These are phyloP conservation scores for Poeciliopsis paucimaculata DNA, from an alignment of 2,797 vertebrate species.

Conservation along the genomic window DNA sequence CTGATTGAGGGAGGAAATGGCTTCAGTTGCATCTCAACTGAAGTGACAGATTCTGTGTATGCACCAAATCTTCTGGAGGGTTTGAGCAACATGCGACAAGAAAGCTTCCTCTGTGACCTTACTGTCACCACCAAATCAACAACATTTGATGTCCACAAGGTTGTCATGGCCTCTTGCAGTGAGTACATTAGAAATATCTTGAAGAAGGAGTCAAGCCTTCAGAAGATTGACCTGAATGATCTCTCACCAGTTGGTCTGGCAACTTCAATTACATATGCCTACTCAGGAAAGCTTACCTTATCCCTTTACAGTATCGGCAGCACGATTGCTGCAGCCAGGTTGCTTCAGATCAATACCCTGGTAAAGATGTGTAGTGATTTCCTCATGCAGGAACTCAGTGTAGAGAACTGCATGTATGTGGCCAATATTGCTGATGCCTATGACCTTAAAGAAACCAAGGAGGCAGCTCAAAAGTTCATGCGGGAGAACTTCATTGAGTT, in stretches of 20 bases:
- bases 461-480: constrained; percentile 94
- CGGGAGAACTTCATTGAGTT: constrained; percentile 98
- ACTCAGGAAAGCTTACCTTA: constrained; percentile 95
- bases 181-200: constrained; percentile 92
- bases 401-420: constrained; percentile 98
- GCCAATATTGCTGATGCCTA: constrained; percentile 97
- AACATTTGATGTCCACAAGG: constrained; percentile 94
- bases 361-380: constrained; percentile 99
- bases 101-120: constrained; percentile 95
- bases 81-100: constrained; percentile 93
- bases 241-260: constrained; percentile 92
- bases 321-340: constrained; percentile 93
- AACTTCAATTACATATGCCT: constrained; percentile 95
- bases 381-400: constrained; percentile 93
- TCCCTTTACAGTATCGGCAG: constrained; percentile 97
- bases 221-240: constrained; percentile 94
- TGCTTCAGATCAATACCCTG: constrained; percentile 91
- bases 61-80: constrained; percentile 95
- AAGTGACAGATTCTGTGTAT: constrained; percentile 90
- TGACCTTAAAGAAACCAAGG: constrained; percentile 90
- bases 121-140: constrained; percentile 95
- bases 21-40: constrained; percentile 96
- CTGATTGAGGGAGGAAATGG: constrained; percentile 94
- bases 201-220: constrained; percentile 90
- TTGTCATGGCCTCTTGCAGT: constrained; percentile 97